phyloP scores from a whole-genome alignment of 1,140 invertebrate genomes.

The Drosophila nasuta region DNA sequence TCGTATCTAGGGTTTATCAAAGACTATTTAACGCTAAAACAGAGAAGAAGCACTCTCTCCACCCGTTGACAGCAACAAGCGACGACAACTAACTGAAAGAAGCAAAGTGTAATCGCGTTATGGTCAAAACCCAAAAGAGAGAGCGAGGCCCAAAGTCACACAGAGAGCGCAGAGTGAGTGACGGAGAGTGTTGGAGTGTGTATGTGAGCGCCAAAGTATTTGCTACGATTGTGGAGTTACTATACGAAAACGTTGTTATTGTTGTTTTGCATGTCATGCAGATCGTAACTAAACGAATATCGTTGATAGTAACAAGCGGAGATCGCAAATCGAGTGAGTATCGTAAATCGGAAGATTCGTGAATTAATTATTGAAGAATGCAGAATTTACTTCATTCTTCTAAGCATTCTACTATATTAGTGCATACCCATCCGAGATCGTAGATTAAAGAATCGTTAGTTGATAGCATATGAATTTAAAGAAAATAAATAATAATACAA shows the following conservation, averaged over 20 bases:
- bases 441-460: too few species aligned
- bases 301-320: neutral
- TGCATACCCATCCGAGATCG: too few species aligned
- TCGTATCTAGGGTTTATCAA: conserved; percentile 32
- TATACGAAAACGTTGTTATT: too few species aligned
- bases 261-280: conserved; percentile 23
- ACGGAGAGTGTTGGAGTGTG: conserved; percentile 1
- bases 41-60: conserved; percentile 10
- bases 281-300: conserved; percentile 13
- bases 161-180: conserved; percentile 6
- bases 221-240: neutral
- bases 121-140: conserved; percentile 63
- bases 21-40: conserved; percentile 28
- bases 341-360: too few species aligned
- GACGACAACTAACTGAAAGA: conserved; percentile 64
- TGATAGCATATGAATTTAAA: too few species aligned
- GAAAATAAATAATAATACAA: too few species aligned
- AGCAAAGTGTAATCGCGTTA: conserved; percentile 58
- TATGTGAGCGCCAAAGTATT: conserved; percentile 25
- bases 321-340: too few species aligned
- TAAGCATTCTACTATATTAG: too few species aligned
- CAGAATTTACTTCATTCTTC: too few species aligned
- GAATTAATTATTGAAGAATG: too few species aligned
- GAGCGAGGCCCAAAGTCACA: conserved; percentile 20
- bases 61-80: conserved; percentile 55